Evolutionary conservation across 1,140 invertebrate species (phyloP), one percentile per base, ranked within the genome.

Genomic region (Drosophila tsacasi): DNA sequence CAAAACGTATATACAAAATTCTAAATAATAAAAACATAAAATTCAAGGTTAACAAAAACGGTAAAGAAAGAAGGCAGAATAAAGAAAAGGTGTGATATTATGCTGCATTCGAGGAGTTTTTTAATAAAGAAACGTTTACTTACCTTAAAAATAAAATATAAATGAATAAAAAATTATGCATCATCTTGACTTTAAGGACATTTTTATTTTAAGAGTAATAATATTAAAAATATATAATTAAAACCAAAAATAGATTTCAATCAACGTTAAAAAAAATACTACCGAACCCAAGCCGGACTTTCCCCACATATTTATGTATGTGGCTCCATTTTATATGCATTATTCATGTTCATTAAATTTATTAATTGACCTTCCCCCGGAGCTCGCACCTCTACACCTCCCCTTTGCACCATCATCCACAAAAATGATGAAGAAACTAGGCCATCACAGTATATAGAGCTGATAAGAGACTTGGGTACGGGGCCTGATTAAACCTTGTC

Each of bases 401-500:
- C 64, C 68, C 19, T 49, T 44, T 57, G 32, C 37, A 5, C 44
- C 61, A 73, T 68, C 68, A 57, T 50, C 37, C 67, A 52, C 37
- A 69, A 87, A 68, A 59, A 47, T 49, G 68, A 50, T 64, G 63
- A 47, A 67, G 42, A 89, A 87, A 89, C 77, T 87, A 89, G 83
- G 83, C 52, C 83, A 89, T 58, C 81, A 27, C 37, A 54, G 21
- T 44, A 67, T 76, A 83, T 66, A 67, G 50, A 57, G 63, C 73
- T 83, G 83, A 87, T 87, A 87, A 87, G 61, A 44, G 35, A 23
- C 47, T 65, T 50, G 62, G 47, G 27, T 19, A n/a, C 23, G 30
- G 23, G 65, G 55, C 61, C 84, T 84, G 81, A 87, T 84, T 89
- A 78, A 87, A 64, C 59, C 76, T 71, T 74, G 67, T 67, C 71